Evolutionary conservation across 2,888 invertebrate genomes (phyloP).

Genomic region (Epicampocera succincta): DNA sequence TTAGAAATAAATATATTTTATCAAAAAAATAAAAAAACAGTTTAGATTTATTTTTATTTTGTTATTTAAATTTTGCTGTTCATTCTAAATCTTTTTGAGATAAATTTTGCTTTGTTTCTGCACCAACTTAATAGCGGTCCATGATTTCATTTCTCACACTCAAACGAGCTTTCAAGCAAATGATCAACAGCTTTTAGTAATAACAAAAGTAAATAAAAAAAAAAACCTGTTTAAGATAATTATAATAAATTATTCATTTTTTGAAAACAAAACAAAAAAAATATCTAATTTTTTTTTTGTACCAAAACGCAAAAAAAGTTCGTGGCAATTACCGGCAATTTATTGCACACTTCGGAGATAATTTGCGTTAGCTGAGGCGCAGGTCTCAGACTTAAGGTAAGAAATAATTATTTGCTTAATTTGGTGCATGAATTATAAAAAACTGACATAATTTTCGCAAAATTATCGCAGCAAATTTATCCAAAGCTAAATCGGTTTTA

Average conservation of each 20-base stretch:
- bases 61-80: constrained; percentile 35
- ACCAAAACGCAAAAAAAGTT: neutral
- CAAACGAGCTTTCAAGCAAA: constrained; percentile 12
- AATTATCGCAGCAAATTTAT: no score
- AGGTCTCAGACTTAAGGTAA: constrained; percentile 1
- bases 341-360: constrained; percentile 51
- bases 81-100: constrained; percentile 20
- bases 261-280: neutral
- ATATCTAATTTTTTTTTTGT: neutral
- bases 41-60: constrained; percentile 42
- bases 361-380: constrained; percentile 17
- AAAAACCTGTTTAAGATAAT: constrained; percentile 34
- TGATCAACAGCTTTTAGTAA: neutral
- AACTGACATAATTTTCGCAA: no score
- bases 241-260: constrained; percentile 35
- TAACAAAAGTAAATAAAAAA: neutral
- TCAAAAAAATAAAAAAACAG: constrained; percentile 13
- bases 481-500: no score
- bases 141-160: constrained; percentile 63
- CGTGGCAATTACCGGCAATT: constrained; percentile 48
- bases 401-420: no score
- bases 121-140: neutral
- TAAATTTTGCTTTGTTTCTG: constrained; percentile 17
- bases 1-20: constrained; percentile 10
- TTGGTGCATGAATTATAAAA: no score